Evolutionary conservation across 2,888 invertebrate species (phyloP), one percentile per base, ranked within the genome.

Genomic region (Agrochola litura): DNA sequence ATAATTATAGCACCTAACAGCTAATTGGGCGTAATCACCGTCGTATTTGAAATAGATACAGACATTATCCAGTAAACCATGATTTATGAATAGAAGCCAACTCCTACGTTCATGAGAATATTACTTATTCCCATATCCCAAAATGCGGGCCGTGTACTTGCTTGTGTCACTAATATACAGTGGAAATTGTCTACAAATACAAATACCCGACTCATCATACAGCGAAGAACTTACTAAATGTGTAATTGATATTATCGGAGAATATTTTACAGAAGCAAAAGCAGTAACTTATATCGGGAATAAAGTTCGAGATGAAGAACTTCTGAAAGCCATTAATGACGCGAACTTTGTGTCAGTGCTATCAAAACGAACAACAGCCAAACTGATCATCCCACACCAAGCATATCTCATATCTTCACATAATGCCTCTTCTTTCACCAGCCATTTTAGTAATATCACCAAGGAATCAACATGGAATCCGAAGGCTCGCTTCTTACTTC

Each of bases 381-480:
- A 82, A 81, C 22, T 72, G 2, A 5, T 30, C 2, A n/a, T 81
- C 6, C 54, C 30, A 12, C 77, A 90, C 37, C 60, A 84, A 65
- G 88, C 86, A 5, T 93, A 93, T 74, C n/a, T 94, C 22, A 80
- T 94, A 54, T 86, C 88, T 0, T 78, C 66, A 3, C 81, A 10
- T n/a, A 76, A 89, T 54, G 77, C 73, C 4, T 69, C 64, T 0
- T 74, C 84, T 43, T 91, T 94, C 22, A 65, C 49, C 10, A 12
- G 64, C 6, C 73, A 76, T 22, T 86, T 92, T 5, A 16, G 6
- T 10, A n/a, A 71, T 10, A 60, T 94, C 0, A 83, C 73, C 5
- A 84, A 73, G 54, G 92, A 92, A 67, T 16, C 76, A 0, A 75
- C 86, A 4, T 95, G 94, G 94, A 91, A 90, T 76, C 94, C 94